A percentile compares a stretch with the other conserved stretches of the same genome.
Conservation (phyloP, 1,140 invertebrate genomes). For the Zaprionus ornatus region DNA sequence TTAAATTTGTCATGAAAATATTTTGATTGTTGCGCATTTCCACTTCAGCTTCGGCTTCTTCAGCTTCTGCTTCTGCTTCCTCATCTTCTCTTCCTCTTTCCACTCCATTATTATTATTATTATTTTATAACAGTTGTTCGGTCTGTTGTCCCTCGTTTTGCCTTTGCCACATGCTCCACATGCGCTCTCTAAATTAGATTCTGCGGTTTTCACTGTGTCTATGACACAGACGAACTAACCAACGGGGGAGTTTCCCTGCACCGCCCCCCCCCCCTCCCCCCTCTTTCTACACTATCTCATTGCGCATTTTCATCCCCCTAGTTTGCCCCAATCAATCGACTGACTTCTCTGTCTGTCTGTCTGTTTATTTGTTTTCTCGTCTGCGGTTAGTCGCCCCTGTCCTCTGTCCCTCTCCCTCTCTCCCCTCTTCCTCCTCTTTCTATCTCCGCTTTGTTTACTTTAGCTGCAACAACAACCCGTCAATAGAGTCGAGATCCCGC, state of each 20-base stretch:
- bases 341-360: conserved; percentile 16
- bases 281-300: neutral
- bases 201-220: conserved; percentile 53
- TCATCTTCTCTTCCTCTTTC: conserved; percentile 11
- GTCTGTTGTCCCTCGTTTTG: conserved; percentile 17
- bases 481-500: neutral
- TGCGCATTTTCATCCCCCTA: neutral
- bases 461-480: conserved; percentile 8
- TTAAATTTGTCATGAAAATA: conserved; percentile 83
- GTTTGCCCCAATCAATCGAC: conserved; percentile 1
- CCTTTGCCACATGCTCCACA: conserved; percentile 51
- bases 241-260: neutral
- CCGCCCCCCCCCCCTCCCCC: neutral
- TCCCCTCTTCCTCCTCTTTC: neutral
- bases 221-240: neutral
- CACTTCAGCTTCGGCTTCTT: conserved; percentile 13
- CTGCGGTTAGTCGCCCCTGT: conserved; percentile 40
- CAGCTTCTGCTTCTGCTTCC: neutral
- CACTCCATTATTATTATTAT: conserved; percentile 37
- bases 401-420: neutral
- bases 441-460: conserved; percentile 20
- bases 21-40: conserved; percentile 73
- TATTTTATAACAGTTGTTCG: conserved; percentile 52
- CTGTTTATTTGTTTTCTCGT: conserved; percentile 61
- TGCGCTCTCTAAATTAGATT: conserved; percentile 71